Evolutionary conservation across 2,888 invertebrate genomes (phyloP), one percentile per base, ranked within the genome.

Genomic region (Latrodectus hesperus): DNA sequence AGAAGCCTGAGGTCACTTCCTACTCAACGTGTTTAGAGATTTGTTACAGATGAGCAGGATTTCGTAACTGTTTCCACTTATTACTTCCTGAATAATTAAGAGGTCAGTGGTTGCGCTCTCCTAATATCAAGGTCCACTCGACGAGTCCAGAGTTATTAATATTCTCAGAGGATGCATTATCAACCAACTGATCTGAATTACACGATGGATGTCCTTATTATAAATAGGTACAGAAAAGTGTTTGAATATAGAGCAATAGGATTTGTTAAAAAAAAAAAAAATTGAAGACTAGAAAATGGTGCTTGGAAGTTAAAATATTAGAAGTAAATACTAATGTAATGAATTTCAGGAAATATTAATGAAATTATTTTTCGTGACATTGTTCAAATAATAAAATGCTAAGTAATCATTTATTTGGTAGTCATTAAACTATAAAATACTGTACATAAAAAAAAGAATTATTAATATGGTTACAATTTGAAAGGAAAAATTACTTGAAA

Each of bases 71-170:
- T 68, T 9, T 68, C 17, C 12, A 68, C 1, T 68, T 17, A 68
- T 22, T 22, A 65, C n/a, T 73, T 49, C 64, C 72, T 17, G 72
- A 72, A 52, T 65, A 71, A 71, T 80, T 72, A 71, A 60, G 53
- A 72, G 72, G 64, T 60, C 71, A 70, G 17, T 12, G 17, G 22
- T 65, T 51, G 49, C 16, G 68, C 64, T 26, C 65, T 64, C 64
- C 12, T 16, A 72, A 14, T 72, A 17, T 64, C 79, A 70, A 72
- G 80, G 16, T 72, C 64, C 60, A 64, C 51, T 64, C 52, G 16
- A 51, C 60, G 1, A 51, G 49, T 38, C 38, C 38, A 38, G 38
- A 38, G 38, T 38, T 38, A 38, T 38, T 38, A 26, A 80, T 64
- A 60, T 26, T 64, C 26, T 22, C 51, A 5, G n/a, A 80, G 52